These are phyloP conservation scores for Drosophila elegans DNA, from an alignment of 1,140 invertebrate species.

Conservation along the genomic window DNA sequence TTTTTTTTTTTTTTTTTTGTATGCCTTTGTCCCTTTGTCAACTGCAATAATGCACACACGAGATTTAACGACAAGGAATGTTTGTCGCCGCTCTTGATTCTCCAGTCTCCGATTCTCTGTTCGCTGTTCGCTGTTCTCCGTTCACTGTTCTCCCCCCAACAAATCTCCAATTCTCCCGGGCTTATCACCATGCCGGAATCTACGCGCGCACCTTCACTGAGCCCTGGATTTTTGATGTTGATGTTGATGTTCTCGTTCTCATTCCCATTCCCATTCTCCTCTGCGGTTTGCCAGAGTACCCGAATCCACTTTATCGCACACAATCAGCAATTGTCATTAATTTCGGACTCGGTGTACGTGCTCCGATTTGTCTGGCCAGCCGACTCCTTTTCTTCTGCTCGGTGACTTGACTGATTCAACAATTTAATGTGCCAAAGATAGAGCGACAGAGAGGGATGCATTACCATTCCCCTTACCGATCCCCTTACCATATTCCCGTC, in stretches of 20 bases:
- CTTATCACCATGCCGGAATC: slow-evolving; percentile 59
- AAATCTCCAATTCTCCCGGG: slow-evolving; percentile 26
- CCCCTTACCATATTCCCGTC: slow-evolving; percentile 14
- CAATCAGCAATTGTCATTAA: slow-evolving; percentile 83
- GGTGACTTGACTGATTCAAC: slow-evolving; percentile 78
- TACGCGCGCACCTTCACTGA: slow-evolving; percentile 62
- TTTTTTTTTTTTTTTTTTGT: slow-evolving; percentile 14
- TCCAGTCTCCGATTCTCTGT: not conserved
- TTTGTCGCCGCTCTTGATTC: slow-evolving; percentile 36
- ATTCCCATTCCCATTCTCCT: not conserved
- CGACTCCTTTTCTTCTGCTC: slow-evolving; percentile 18
- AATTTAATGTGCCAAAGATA: slow-evolving; percentile 74
- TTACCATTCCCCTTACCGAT: not conserved
- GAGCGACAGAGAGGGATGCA: slow-evolving; percentile 18
- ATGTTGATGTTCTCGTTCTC: not conserved
- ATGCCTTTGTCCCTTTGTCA: slow-evolving; percentile 38
- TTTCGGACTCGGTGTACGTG: slow-evolving; percentile 81
- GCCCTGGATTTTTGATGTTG: slow-evolving; percentile 21
- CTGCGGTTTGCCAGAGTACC: slow-evolving; percentile 33
- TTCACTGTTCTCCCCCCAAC: not conserved
- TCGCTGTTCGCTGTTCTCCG: not conserved
- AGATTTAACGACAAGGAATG: slow-evolving; percentile 58
- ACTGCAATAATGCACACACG: slow-evolving; percentile 6
- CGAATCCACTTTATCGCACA: slow-evolving; percentile 71
- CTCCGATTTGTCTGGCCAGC: slow-evolving; percentile 70